These are phyloP conservation scores for Xylota segnis DNA, from an alignment of 2,888 invertebrate species.

Conservation along the genomic window DNA sequence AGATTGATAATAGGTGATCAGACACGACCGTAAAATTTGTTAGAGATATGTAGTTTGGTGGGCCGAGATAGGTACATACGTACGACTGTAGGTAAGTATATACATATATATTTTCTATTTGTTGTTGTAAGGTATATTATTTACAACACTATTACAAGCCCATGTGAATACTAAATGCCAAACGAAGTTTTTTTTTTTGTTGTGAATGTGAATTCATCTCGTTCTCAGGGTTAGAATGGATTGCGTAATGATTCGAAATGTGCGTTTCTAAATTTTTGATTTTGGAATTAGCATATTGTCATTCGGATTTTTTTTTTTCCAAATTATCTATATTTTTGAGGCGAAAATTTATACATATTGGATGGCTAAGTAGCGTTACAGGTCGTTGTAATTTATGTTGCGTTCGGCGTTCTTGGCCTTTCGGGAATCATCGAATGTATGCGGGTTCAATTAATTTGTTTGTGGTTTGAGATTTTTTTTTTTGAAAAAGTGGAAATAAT, in stretches of 20 bases:
- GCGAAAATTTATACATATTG: background rate
- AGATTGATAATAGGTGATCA: conserved; percentile 70
- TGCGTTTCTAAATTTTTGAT: conserved; percentile 1
- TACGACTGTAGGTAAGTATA: too few relatives aligned
- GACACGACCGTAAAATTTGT: conserved; percentile 39
- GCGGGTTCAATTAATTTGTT: background rate
- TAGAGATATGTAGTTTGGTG: conserved; percentile 32
- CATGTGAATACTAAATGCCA: conserved; percentile 41
- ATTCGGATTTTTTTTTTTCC: background rate
- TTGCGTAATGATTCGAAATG: conserved; percentile 29
- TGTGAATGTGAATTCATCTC: conserved; percentile 58
- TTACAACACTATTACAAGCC: conserved; percentile 60
- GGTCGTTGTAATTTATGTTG: conserved; percentile 36
- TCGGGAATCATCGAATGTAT: background rate
- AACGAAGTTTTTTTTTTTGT: conserved; percentile 30
- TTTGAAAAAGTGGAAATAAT: too few relatives aligned
- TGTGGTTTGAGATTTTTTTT: too few relatives aligned
- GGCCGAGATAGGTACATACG: too few relatives aligned
- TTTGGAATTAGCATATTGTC: conserved; percentile 19
- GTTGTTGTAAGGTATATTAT: conserved; percentile 40
- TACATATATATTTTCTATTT: background rate
- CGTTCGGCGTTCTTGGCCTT: background rate
- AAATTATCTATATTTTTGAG: background rate
- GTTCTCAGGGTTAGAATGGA: conserved; percentile 65
- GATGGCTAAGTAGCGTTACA: conserved; percentile 16